Evolutionary conservation across 2,113 vertebrate species (phyloP), one percentile per base, ranked within the genome.

Genomic region (Numida meleagris): DNA sequence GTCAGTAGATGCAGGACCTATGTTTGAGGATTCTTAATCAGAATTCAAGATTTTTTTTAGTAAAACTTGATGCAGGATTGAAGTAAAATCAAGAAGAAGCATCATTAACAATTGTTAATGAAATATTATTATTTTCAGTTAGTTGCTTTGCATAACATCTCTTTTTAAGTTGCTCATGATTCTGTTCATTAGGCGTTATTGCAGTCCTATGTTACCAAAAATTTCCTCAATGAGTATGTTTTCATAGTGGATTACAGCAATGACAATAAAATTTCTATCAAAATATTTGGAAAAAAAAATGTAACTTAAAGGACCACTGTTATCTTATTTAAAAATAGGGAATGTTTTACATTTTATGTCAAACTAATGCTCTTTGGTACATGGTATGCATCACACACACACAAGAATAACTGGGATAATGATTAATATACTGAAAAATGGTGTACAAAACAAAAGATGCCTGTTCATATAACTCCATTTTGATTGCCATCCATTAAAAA

Each of bases 351-450:
- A 63, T 89, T 87, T 94, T 83, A 8, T 81, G 61, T 84, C 82
- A 96, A 42, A 82, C 31, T 82, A 76, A 84, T 92, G n/a, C 45
- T 87, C 50, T 84, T 86, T 90, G 45, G 78, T 83, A 71, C n/a
- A 61, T 3, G 19, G 33, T 53, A 36, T 91, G 36, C 6, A 57
- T 83, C 48, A 87, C 53, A 74, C 27, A 86, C 5, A 78, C 53
- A 55, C 12, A 73, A 86, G 84, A 84, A 88, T 42, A 93, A 84
- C n/a, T 68, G 11, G 25, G 19, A 74, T 79, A 45, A 93, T 82
- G 29, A 86, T 81, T 76, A 79, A 46, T 92, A 9, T 19, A 40
- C 70, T 34, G 1, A 61, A 78, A 87, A 75, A 7, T 13, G 40
- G 27, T 66, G 61, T 18, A 45, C 29, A 86, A 38, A 43, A 42